Evolutionary conservation across 2,113 vertebrate genomes (phyloP).

Genomic region (Callocephalon fimbriatum): DNA sequence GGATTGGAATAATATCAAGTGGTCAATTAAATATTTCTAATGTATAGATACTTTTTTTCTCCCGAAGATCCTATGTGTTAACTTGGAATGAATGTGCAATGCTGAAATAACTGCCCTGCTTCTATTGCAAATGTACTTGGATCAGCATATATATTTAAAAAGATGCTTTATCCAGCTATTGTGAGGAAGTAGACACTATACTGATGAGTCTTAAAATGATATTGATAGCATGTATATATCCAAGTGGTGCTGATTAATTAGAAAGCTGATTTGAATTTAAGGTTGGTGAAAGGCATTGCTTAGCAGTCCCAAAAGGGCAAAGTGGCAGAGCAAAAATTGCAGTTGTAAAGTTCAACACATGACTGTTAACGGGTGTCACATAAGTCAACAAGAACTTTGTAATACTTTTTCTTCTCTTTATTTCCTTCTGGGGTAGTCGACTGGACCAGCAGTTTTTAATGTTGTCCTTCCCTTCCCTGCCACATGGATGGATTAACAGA

Average conservation of each 20-base stretch:
- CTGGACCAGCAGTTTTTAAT: neutral
- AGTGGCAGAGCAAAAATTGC: neutral
- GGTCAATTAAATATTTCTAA: slow-evolving; percentile 58
- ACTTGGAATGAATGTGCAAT: neutral
- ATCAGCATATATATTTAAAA: neutral
- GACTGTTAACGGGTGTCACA: neutral
- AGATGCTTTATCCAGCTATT: neutral
- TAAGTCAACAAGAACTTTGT: neutral
- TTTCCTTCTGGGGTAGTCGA: neutral
- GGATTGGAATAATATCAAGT: slow-evolving; percentile 29
- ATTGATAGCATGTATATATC: neutral
- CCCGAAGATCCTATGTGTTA: neutral
- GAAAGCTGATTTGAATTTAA: neutral
- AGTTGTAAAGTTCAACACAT: neutral
- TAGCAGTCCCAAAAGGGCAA: neutral
- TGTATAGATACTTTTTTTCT: neutral
- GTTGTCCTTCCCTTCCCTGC: neutral
- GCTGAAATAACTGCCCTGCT: neutral
- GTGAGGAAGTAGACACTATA: neutral
- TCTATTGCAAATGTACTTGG: neutral
- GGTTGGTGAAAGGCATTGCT: neutral
- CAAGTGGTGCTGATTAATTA: neutral
- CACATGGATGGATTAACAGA: neutral
- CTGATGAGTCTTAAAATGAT: neutral
- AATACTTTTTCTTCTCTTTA: neutral